Base-by-base conservation (phyloP, 2,113 vertebrate genomes). In the Lepidiolamprologus cunningtoni region DNA sequence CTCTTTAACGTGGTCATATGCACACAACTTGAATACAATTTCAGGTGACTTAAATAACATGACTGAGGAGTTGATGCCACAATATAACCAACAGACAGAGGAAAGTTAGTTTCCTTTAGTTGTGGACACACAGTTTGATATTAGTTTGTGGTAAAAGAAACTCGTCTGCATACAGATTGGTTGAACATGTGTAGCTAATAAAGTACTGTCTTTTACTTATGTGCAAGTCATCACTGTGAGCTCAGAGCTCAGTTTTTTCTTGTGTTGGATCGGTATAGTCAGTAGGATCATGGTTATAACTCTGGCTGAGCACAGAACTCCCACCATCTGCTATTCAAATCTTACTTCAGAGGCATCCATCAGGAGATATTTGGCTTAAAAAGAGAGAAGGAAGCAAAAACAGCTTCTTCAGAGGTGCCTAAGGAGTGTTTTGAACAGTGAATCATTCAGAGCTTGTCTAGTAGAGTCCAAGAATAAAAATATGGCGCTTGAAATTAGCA, bases 261-360 rank as follows among this genome's bases (percentile, higher is more conserved):
- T 0, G 1, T 0, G 0, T 68, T 40, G 35, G 35, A 68, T 21
- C 4, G 0, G 35, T 68, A 14, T 40, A 14, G n/a, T 40, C 63
- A 68, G 35, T 40, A 23, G n/a, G n/a, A 14, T 23, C 11, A 47
- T 47, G 40, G 2, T 42, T 71, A 37, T 47, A 28, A 73, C 21
- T 73, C 68, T 76, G 68, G 37, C 1, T 76, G 1, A 47, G 68
- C 40, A 73, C 68, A 73, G 40, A 73, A 47, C 68, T 16, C 13
- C 68, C 14, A 76, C 68, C 23, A 76, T 28, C 40, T 76, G 21
- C 21, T 73, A 45, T 26, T 45, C 21, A 45, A 26, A 73, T 73
- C 37, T 73, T 45, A 3, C 2, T 73, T 26, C 68, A 73, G 23
- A 23, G 40, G 13, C 40, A 76, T 28, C 68, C 23, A 28, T 47